Conservation (phyloP, 1,140 invertebrate species). For the Oreohelix idahoensis region DNA sequence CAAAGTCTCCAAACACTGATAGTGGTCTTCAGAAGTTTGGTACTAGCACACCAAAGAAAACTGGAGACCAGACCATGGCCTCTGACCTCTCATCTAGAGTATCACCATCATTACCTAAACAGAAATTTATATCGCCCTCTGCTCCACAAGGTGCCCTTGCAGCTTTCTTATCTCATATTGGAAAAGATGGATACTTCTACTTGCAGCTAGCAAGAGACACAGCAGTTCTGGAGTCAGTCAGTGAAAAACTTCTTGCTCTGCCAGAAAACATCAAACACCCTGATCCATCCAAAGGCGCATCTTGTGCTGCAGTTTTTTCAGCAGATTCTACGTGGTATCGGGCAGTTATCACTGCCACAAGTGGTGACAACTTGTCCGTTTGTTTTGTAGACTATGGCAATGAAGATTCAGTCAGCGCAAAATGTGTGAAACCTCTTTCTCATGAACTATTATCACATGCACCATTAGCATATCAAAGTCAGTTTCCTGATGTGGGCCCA, state of each 20-base stretch:
- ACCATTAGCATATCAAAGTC: conserved; percentile 43
- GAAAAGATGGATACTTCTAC: conserved; percentile 72
- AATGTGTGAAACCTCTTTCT: conserved; percentile 41
- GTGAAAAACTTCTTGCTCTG: conserved; percentile 45
- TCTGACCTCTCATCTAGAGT: neutral
- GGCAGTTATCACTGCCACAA: conserved; percentile 77
- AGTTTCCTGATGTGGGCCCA: conserved; percentile 39
- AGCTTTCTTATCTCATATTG: conserved; percentile 58
- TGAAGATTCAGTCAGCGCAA: conserved; percentile 54
- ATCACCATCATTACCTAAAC: conserved; percentile 8
- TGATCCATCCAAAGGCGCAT: conserved; percentile 48
- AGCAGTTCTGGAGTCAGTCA: conserved; percentile 75
- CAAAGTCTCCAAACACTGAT: neutral
- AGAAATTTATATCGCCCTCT: conserved; percentile 42
- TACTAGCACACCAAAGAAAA: conserved; percentile 9
- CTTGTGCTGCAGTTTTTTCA: conserved; percentile 82
- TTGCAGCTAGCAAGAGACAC: conserved; percentile 69
- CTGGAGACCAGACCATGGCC: neutral
- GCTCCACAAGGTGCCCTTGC: conserved; percentile 40
- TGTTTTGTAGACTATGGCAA: conserved; percentile 82
- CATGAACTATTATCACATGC: conserved; percentile 31
- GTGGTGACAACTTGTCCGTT: conserved; percentile 78
- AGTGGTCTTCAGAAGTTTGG: conserved; percentile 8
- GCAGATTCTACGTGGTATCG: conserved; percentile 83
- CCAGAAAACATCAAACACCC: conserved; percentile 3